phyloP scores from a whole-genome alignment of 2,888 invertebrate species.

The Caenorhabditis doughertyi region DNA sequence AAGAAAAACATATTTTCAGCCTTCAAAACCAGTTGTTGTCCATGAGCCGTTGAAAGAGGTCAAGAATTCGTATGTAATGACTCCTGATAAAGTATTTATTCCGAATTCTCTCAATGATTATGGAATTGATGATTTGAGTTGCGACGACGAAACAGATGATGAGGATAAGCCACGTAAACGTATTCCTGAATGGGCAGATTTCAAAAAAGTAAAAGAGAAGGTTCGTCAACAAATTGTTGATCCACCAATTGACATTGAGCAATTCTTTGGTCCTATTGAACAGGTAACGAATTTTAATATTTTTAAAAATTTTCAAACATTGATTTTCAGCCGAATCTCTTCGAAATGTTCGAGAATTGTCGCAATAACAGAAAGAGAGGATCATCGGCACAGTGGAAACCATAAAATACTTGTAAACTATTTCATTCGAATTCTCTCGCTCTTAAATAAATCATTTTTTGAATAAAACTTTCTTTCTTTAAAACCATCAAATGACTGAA shows the following conservation, averaged over 20 bases:
- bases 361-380: not conserved
- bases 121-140: conserved; percentile 6
- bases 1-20: not conserved
- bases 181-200: conserved; percentile 2
- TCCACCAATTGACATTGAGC: conserved; percentile 11
- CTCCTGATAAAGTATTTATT: not conserved
- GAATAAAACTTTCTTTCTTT: too few species aligned
- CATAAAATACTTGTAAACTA: too few species aligned
- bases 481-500: too few species aligned
- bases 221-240: not conserved
- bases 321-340: conserved; percentile 2
- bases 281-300: conserved; percentile 5
- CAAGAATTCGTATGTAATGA: not conserved
- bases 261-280: conserved; percentile 6
- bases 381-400: conserved; percentile 2
- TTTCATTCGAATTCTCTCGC: too few species aligned
- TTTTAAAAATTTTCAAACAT: not conserved
- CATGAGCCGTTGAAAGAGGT: not conserved
- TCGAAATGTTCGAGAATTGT: not conserved
- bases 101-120: not conserved
- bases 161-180: not conserved
- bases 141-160: not conserved
- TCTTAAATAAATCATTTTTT: too few species aligned
- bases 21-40: not conserved
- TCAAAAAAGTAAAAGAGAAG: not conserved